phyloP scores from a whole-genome alignment of 2,888 invertebrate species.

The Melanostoma scalare region DNA sequence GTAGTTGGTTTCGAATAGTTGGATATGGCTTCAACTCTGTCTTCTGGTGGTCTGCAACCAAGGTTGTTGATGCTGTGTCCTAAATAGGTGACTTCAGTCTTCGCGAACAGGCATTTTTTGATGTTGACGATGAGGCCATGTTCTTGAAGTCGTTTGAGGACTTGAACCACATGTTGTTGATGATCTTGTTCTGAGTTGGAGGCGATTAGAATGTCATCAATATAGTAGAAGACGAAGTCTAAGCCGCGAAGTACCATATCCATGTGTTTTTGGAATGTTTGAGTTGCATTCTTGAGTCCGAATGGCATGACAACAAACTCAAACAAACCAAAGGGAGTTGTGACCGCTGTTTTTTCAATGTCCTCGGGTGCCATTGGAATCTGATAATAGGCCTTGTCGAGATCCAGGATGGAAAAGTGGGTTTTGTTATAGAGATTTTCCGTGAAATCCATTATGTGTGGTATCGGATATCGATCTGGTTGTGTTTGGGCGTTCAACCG shows the following conservation, averaged over 20 bases:
- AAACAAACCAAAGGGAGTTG: constrained; percentile 73
- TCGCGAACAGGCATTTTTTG: constrained; percentile 46
- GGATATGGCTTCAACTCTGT: constrained; percentile 7
- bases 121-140: constrained; percentile 70
- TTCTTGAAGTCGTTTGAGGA: constrained; percentile 67
- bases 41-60: constrained; percentile 37
- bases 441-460: constrained; percentile 8
- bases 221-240: constrained; percentile 70
- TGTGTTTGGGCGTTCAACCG: constrained; percentile 70
- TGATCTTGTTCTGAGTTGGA: constrained; percentile 69
- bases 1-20: constrained; percentile 36
- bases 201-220: constrained; percentile 75
- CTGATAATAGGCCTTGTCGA: too few relatives aligned
- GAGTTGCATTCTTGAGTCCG: too few relatives aligned
- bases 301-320: too few relatives aligned
- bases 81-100: constrained; percentile 11
- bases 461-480: constrained; percentile 77
- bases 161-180: constrained; percentile 57
- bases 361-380: constrained; percentile 36
- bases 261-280: too few relatives aligned
- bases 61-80: constrained; percentile 25
- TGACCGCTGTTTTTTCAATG: constrained; percentile 70
- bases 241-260: too few relatives aligned
- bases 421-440: too few relatives aligned
- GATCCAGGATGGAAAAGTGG: too few relatives aligned